These are phyloP conservation scores for Trilocha varians DNA, from an alignment of 2,888 invertebrate species.

Conservation along the genomic window DNA sequence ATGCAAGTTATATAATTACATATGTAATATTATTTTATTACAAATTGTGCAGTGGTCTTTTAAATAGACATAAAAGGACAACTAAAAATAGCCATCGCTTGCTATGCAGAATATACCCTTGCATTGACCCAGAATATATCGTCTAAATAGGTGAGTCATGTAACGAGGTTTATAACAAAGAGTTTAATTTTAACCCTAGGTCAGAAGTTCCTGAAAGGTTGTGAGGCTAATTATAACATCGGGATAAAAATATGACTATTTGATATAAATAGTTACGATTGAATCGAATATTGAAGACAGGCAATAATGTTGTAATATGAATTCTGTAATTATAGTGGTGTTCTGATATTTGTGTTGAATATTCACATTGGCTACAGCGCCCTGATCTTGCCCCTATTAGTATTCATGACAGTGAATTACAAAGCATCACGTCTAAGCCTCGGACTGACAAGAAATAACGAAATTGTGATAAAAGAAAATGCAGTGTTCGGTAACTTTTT, in stretches of 20 bases:
- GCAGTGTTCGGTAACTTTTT: constrained; percentile 4
- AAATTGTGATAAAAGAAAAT: constrained; percentile 16
- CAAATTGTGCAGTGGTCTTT: constrained; percentile 21
- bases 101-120: constrained; percentile 18
- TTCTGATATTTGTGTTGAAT: too few relatives aligned
- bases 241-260: too few relatives aligned
- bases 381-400: background rate
- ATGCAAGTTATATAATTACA: background rate
- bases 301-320: too few relatives aligned
- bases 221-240: too few relatives aligned
- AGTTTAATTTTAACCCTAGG: too few relatives aligned
- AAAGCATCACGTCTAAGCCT: constrained; percentile 13
- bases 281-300: too few relatives aligned
- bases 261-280: too few relatives aligned
- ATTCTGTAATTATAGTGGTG: too few relatives aligned
- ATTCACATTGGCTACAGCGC: background rate
- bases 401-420: constrained; percentile 2
- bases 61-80: constrained; percentile 44
- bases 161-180: background rate
- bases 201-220: too few relatives aligned
- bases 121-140: constrained; percentile 21
- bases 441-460: constrained; percentile 17
- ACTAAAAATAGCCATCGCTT: constrained; percentile 20
- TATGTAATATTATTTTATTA: constrained; percentile 23
- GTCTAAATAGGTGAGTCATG: constrained; percentile 11